Evolutionary conservation across 2,797 vertebrate species (phyloP), one percentile per base, ranked within the genome.

Genomic region (Bucorvus abyssinicus): DNA sequence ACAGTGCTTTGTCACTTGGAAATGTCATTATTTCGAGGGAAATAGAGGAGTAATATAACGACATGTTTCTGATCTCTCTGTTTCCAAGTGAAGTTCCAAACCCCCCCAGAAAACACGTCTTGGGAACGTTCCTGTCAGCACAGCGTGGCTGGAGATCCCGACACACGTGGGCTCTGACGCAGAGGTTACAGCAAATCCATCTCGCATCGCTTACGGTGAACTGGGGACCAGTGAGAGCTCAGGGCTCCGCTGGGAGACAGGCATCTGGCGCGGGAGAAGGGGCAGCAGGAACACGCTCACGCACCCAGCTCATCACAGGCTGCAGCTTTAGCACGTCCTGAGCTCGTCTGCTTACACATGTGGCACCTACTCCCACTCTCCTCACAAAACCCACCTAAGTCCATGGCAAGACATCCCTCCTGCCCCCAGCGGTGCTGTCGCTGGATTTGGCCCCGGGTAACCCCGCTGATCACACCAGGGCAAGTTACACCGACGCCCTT

Each of bases 81-180:
- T 93, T 94, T 87, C 91, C 63, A 90, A 53, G 12, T 19, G 32
- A 29, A 79, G 69, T 91, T 88, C 73, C 59, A 89, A 82, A 55
- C 53, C 36, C 26, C 89, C 55, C 42, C 69, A 88, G 76, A 86
- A 85, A 70, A 53, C 56, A 74, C 70, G 63, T 77, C 53, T 52
- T 86, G 73, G 76, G 78, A 91, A 83, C 15, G 4, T 55, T 74
- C 61, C 71, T 61, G 53, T 40, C 55, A 84, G 60, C 64, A 61
- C 0, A 77, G n/a, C 45, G 90, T 40, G 40, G 44, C 61, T 78
- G 77, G 61, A 60, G 84, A 84, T 26, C 53, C 69, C 32, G 13
- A 27, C 29, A 60, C 7, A 9, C 53, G 26, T 22, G 67, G 36
- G 53, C 40, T 79, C 40, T 30, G 36, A 36, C 56, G 90, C 0